Base-by-base conservation (phyloP, 30 jellyfish, hydroid and myxozoan genomes). In the Phacellophora camtschatica region DNA sequence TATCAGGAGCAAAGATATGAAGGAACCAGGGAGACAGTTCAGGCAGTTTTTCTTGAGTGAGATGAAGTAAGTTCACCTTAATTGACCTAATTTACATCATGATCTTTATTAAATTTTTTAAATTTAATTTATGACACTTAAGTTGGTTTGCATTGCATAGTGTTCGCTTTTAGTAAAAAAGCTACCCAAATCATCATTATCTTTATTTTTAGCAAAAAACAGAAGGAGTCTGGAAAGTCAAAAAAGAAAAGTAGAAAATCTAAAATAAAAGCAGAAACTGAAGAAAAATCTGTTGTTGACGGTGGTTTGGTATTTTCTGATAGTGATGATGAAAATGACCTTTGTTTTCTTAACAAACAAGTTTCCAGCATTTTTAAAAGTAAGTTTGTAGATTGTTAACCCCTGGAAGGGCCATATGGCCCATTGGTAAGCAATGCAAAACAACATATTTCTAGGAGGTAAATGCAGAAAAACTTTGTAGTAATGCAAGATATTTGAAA, bases 21-120 rank as follows among this genome's bases (percentile, higher is more conserved):
- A 81, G 48, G 70, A 85, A 35, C 96, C 96, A 39, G 96, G 96
- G 25, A 62, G 49, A 29, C 77, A 85, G 32, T 85, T 85, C 73
- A 73, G 96, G 57, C 88, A 85, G 81, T 9, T 85, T 31, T 85
- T 54, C 56, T 49, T 85, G 54, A 42, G 50, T 11, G 92, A 85
- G 66, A 32, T 85, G 43, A 42, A 59, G 90, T 78, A 31, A 78
- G 82, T 13, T n/a, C n/a, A n/a, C 13, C 55, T 42, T 42, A 9
- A 42, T 10, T 9, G 10, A n/a, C 55, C 55, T 16, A 42, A 9
- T 42, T 10, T 42, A 9, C 55, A 9, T 42, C 16, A 42, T 9
- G 55, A 42, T 42, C 16, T 42, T 42, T 42, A 9, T 9, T 42
- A 16, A 16, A 10, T 42, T 10, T 42, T 16, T 42, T 10, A 9